Evolutionary conservation across 2,888 invertebrate species (phyloP), one percentile per base, ranked within the genome.

Genomic region (Drosophila atroscutellata): DNA sequence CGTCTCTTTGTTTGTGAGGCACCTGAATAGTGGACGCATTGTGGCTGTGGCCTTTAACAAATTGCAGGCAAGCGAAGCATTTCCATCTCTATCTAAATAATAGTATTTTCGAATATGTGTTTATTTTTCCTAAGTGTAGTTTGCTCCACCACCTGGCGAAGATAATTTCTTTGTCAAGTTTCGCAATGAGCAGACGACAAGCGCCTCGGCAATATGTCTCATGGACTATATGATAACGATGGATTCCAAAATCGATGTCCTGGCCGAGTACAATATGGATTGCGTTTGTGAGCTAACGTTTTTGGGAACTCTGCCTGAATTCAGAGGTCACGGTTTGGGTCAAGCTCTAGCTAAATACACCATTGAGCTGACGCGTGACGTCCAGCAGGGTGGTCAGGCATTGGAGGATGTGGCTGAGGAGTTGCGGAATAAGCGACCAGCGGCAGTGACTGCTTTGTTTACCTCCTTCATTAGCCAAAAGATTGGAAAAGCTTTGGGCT

Each of bases 281-380:
- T 95, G 95, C 88, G 93, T 95, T 3, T 86, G 96, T 49, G 96
- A 96, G 92, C 91, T 96, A 20, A 96, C 95, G 95, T 96, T 96
- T 76, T 81, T 96, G 30, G 95, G 93, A 1, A 95, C 95, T 0
- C 82, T 94, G 5, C 93, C 94, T 0, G 93, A 94, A 30, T 94
- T 94, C 73, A 93, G 94, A 63, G 83, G 92, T 1, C 93, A 93
- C 18, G 94, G 94, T 18, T 93, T 96, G 18, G 96, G 93, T 0
- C 93, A 90, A 13, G 86, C 94, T 18, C 85, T 96, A 15, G 93
- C 94, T 55, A 93, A 94, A 76, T 92, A 93, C 2, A 94, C 95
- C 0, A 91, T 95, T 54, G 94, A 95, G 51, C 77, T 96, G 1
- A 94, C 94, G 0, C 93, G 90, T 63, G 92, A 92, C 64, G 77